Evolutionary conservation across 2,888 invertebrate species (phyloP), one percentile per base, ranked within the genome.

Genomic region (Clivina fossor): DNA sequence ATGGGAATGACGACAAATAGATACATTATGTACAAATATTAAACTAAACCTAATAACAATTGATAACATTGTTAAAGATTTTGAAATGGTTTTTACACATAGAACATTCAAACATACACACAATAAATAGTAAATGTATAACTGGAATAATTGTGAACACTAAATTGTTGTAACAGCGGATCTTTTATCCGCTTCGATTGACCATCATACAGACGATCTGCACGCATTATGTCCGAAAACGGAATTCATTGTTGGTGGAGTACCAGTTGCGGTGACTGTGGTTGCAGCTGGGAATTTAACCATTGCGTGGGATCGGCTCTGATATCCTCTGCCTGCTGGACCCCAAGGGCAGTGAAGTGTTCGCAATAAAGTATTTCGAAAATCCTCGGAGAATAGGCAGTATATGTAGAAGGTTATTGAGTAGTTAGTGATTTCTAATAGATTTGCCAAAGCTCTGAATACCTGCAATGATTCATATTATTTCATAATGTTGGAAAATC

Each of bases 381-480:
- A 88, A 66, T 88, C 87, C 65, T 86, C 84, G 61, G 86, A 87
- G 71, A 88, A 86, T 57, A 87, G 78, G 69, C 86, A 88, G 73
- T 88, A 88, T 58, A 88, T 85, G 71, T 88, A 86, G 75, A 88
- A 88, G 28, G 88, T 88, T 59, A 86, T 81, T 24, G 88, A 86
- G 71, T 88, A 88, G 72, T 88, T 88, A 62, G 83, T 81, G 41
- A 88, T 77, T 74, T 88, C 88, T 68, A 88, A 74, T 24, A 88
- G 76, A 72, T 88, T 88, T 53, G 87, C 85, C 43, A 85, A 69
- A 1, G 85, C 84, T 11, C 85, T 80, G 66, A 86, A 86, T 35
- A 85, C 81, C 83, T 83, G 68, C 16, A 69, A 69, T 19, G 26
- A 50, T 32, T 33, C 13, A 3, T 4, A 2, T n/a, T 22, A 13